Evolutionary conservation across 2,888 invertebrate species (phyloP).

Genomic region (Eilema griseolum): DNA sequence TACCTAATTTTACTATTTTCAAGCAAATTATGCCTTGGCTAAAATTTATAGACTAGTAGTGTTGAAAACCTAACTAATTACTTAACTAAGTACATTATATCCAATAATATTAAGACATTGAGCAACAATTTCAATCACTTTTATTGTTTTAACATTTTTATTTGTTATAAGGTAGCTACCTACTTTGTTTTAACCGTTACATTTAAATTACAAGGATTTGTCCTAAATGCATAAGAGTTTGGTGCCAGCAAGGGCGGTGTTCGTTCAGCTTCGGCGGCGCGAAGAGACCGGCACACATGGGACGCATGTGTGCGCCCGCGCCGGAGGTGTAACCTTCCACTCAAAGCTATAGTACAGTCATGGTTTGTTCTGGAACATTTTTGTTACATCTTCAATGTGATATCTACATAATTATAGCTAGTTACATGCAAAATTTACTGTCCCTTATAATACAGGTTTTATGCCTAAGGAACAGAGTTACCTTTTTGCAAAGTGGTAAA

Average conservation of each 20-base stretch:
- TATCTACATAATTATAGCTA: neutral
- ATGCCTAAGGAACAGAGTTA: no score
- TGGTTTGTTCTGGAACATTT: constrained; percentile 5
- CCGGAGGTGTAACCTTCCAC: constrained; percentile 78
- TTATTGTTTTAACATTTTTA: neutral
- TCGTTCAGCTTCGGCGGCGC: constrained; percentile 60
- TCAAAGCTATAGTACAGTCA: constrained; percentile 63
- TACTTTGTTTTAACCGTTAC: constrained; percentile 13
- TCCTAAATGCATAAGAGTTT: constrained; percentile 43
- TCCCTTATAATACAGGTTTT: no score
- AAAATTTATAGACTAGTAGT: no score
- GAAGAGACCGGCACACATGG: constrained; percentile 81
- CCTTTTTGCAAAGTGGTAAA: no score
- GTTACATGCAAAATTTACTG: neutral
- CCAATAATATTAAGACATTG: no score
- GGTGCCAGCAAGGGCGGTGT: constrained; percentile 43
- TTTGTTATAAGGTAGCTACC: neutral
- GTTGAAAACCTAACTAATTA: no score
- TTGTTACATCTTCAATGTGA: neutral
- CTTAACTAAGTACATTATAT: no score
- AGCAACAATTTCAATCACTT: no score
- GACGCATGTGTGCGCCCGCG: constrained; percentile 79
- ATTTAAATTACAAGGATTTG: constrained; percentile 26
- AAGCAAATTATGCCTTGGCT: no score
- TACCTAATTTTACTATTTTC: no score